Conservation (phyloP, 2,113 vertebrate genomes). For the Tamias sibiricus region DNA sequence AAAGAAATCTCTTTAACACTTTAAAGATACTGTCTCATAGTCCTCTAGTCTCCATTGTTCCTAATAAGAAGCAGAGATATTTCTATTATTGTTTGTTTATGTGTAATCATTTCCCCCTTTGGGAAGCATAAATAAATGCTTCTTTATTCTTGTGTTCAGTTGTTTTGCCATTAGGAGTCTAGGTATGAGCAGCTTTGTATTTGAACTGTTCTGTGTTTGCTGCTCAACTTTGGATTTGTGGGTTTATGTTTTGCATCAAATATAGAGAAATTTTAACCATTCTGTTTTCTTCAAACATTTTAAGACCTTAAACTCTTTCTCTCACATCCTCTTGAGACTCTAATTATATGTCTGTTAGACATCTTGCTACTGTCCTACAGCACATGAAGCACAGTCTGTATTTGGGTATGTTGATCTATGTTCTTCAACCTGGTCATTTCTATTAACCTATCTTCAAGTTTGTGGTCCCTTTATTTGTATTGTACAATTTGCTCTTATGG, state of each 20-base stretch:
- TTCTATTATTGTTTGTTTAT: background rate
- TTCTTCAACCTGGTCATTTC: background rate
- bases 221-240: background rate
- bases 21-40: background rate
- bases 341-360: background rate
- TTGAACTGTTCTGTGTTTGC: background rate
- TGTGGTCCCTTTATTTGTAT: background rate
- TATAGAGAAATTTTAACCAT: background rate
- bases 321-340: background rate
- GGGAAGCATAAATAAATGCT: background rate
- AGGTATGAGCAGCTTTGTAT: background rate
- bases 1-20: background rate
- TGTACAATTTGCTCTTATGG: background rate
- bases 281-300: background rate
- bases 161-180: background rate
- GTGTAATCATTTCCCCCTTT: background rate
- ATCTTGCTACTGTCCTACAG: background rate
- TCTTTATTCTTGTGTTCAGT: background rate
- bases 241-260: background rate
- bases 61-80: background rate
- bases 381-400: background rate
- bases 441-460: background rate
- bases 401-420: background rate
- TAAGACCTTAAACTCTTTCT: background rate
- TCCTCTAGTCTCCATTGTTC: background rate